Percentiles rank a stretch among this genome's conserved stretches.
These are phyloP conservation scores for Napeogenes sylphis DNA, from an alignment of 2,888 invertebrate genomes.

Conservation along the genomic window DNA sequence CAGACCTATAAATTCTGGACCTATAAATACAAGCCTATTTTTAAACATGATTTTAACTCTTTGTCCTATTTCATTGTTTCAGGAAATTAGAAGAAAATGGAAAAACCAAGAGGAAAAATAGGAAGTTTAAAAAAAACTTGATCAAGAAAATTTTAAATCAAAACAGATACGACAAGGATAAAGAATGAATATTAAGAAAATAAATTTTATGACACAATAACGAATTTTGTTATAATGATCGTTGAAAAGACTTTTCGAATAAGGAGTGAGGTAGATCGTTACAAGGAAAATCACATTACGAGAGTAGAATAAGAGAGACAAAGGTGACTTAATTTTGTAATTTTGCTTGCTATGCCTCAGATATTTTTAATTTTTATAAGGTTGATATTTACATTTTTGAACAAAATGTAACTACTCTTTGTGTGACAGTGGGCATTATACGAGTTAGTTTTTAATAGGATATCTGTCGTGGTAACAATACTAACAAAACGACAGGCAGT, in stretches of 20 bases:
- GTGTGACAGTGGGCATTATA: no score
- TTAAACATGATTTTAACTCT: no score
- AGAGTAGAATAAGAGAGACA: slow-evolving; percentile 60
- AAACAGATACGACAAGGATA: slow-evolving; percentile 58
- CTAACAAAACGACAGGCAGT: no score
- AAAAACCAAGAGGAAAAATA: not conserved
- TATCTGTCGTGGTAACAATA: no score
- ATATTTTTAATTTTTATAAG: no score
- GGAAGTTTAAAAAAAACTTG: not conserved
- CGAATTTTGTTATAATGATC: slow-evolving; percentile 26
- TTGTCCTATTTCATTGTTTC: slow-evolving; percentile 6
- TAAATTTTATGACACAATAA: slow-evolving; percentile 9
- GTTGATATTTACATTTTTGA: no score
- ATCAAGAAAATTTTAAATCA: slow-evolving; percentile 22
- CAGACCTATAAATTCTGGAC: no score
- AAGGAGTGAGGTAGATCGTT: slow-evolving; percentile 26
- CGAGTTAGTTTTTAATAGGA: no score
- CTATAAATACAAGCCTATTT: no score
- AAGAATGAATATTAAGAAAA: slow-evolving; percentile 18
- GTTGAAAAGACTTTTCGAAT: slow-evolving; percentile 16
- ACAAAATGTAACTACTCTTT: no score
- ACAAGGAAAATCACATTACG: slow-evolving; percentile 41
- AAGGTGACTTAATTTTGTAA: slow-evolving; percentile 44
- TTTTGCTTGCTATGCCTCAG: no score
- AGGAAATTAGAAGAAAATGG: not conserved